Conservation (phyloP, 2,888 invertebrate species). For the Ochropleura plecta region DNA sequence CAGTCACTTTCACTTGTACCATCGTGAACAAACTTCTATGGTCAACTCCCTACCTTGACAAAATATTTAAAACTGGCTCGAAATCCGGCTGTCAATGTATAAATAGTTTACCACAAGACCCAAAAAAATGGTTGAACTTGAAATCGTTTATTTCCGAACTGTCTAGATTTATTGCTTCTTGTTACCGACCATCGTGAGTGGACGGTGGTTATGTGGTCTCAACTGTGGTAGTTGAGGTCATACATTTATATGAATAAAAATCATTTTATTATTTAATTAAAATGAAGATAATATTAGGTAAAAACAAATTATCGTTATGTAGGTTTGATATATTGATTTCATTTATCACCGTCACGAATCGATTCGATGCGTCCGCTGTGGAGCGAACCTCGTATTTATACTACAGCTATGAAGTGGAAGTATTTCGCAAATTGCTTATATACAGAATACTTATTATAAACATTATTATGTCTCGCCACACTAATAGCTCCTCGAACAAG, state of each 20-base stretch:
- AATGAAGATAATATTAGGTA: background rate
- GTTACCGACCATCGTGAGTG: background rate
- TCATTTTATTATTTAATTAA: background rate
- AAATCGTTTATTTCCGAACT: constrained; percentile 7
- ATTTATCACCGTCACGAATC: constrained; percentile 30
- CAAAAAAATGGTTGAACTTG: background rate
- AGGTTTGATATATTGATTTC: constrained; percentile 7
- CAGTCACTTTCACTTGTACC: constrained; percentile 70
- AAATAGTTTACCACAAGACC: constrained; percentile 14
- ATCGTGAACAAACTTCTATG: constrained; percentile 36
- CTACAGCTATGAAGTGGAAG: background rate
- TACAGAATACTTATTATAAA: background rate
- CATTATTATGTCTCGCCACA: background rate
- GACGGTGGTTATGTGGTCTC: background rate
- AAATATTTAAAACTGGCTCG: constrained; percentile 11
- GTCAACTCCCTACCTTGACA: constrained; percentile 5
- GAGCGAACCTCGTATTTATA: background rate
- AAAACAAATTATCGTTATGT: background rate
- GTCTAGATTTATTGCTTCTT: constrained; percentile 24
- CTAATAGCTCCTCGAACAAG: background rate
- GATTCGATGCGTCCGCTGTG: constrained; percentile 2
- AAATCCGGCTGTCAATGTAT: constrained; percentile 5
- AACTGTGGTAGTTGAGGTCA: no score
- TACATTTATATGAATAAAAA: background rate
- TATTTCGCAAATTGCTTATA: background rate